Base-by-base conservation (phyloP, 2,113 vertebrate species). In the Narcine bancroftii region DNA sequence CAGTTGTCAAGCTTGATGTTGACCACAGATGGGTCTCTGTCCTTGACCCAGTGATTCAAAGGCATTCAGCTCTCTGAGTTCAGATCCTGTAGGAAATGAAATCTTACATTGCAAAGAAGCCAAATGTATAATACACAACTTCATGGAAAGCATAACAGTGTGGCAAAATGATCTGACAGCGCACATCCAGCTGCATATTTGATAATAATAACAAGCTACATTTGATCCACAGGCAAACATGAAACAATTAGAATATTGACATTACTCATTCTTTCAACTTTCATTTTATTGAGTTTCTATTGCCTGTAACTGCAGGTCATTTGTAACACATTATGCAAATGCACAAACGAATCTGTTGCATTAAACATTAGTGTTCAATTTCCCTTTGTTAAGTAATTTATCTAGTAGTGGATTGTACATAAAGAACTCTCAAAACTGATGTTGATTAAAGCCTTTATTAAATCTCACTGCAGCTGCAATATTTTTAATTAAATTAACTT, bases 371-470 rank as follows among this genome's bases (percentile, higher is more conserved):
- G 94, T 95, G 93, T 93, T 94, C 92, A 92, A 94, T 95, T 94
- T 93, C 95, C 95, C 94, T 95, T 94, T 93, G 89, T 96, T 96
- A 95, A 94, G 94, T 95, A 95, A 95, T 96, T 96, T 95, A 95
- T 95, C 95, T 94, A 91, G 24, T 65, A 71, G 89, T 33, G 42
- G 94, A 94, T 95, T 95, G 94, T 9, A 92, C 89, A 93, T 69
- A 91, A 91, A 93, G 93, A 95, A 94, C 94, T 95, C 95, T 94
- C 94, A 96, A 96, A 94, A 92, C 93, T 95, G 94, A 95, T 95
- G 96, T 96, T 95, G 95, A 96, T 95, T 95, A 96, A n/a, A 95
- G 93, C 92, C 93, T 96, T 96, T 93, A 96, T 95, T 96, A 96
- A 96, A 93, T 93, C 93, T 95, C 94, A 96, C 94, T 87, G 87